Evolutionary conservation across 2,113 vertebrate genomes (phyloP).

Genomic region (Poicephalus gulielmi): DNA sequence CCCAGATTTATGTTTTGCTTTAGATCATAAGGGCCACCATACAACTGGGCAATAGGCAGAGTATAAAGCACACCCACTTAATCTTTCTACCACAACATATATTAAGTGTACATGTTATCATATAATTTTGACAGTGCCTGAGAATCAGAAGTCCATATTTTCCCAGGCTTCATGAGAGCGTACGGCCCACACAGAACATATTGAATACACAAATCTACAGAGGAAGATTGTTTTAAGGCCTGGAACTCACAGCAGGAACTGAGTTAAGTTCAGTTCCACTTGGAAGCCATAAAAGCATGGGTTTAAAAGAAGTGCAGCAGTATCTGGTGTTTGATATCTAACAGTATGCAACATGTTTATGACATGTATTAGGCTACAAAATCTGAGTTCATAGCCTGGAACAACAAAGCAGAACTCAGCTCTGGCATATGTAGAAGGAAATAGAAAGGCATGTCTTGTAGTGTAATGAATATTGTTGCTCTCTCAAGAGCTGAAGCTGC

Average conservation of each 20-base stretch:
- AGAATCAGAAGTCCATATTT: slow-evolving; percentile 24
- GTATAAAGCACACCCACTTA: neutral
- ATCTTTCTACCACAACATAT: slow-evolving; percentile 9
- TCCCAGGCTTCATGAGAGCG: neutral
- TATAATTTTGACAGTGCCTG: neutral
- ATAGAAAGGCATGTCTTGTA: slow-evolving; percentile 40
- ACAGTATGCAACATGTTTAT: slow-evolving; percentile 68
- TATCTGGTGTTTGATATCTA: slow-evolving; percentile 69
- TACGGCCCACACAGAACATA: slow-evolving; percentile 17
- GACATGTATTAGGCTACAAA: slow-evolving; percentile 51
- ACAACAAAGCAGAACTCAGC: slow-evolving; percentile 53
- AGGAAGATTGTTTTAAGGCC: slow-evolving; percentile 48
- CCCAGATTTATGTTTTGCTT: slow-evolving; percentile 8
- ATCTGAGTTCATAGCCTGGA: slow-evolving; percentile 50
- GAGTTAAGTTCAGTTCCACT: slow-evolving; percentile 63
- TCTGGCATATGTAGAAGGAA: slow-evolving; percentile 54
- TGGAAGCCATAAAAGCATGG: slow-evolving; percentile 64
- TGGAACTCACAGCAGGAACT: slow-evolving; percentile 61
- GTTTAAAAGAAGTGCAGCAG: slow-evolving; percentile 55
- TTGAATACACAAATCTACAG: slow-evolving; percentile 14
- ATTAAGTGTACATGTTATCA: slow-evolving; percentile 10
- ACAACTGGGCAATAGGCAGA: neutral
- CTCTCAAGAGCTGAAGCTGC: slow-evolving; percentile 53
- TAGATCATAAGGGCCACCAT: neutral
- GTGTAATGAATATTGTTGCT: slow-evolving; percentile 65